These are phyloP conservation scores for Venusia cambrica DNA, from an alignment of 2,888 invertebrate species.

Conservation along the genomic window DNA sequence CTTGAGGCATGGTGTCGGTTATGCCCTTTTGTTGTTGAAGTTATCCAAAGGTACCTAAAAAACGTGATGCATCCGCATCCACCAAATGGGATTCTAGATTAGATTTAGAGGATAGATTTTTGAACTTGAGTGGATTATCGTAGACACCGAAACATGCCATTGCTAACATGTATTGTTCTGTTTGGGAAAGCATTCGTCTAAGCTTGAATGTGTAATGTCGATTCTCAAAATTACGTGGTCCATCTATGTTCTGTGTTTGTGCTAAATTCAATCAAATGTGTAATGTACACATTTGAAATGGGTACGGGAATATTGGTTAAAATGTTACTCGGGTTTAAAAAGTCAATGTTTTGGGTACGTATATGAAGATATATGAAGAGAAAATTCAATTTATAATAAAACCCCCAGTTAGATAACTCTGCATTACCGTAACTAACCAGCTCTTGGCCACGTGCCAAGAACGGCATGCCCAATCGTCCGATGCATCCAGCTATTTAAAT, in stretches of 20 bases:
- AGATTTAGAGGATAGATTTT: constrained; percentile 28
- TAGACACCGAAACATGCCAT: constrained; percentile 7
- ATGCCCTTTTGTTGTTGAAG: constrained; percentile 30
- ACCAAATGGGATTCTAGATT: constrained; percentile 43
- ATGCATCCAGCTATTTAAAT: constrained; percentile 66
- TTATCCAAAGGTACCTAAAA: constrained; percentile 30
- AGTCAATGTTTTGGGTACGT: too few relatives aligned
- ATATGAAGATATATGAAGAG: too few relatives aligned
- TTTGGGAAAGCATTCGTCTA: constrained; percentile 6
- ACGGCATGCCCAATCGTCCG: constrained; percentile 55
- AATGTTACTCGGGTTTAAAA: too few relatives aligned
- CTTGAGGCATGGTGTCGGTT: constrained; percentile 76
- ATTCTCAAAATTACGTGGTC: constrained; percentile 4
- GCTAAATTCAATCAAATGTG: constrained; percentile 1
- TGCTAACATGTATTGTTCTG: background rate
- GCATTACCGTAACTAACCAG: constrained; percentile 38
- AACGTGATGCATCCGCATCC: constrained; percentile 48
- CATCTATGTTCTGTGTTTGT: constrained; percentile 13
- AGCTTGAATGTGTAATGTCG: constrained; percentile 13
- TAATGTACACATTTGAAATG: too few relatives aligned
- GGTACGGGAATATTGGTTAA: too few relatives aligned
- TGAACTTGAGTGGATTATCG: constrained; percentile 43
- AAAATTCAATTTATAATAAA: constrained; percentile 41
- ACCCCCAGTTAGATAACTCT: constrained; percentile 29
- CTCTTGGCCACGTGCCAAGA: constrained; percentile 54